Percentiles rank a stretch among this genome's conserved stretches.
Conservation (phyloP, 2,888 invertebrate species). For the Cheilosia variabilis region DNA sequence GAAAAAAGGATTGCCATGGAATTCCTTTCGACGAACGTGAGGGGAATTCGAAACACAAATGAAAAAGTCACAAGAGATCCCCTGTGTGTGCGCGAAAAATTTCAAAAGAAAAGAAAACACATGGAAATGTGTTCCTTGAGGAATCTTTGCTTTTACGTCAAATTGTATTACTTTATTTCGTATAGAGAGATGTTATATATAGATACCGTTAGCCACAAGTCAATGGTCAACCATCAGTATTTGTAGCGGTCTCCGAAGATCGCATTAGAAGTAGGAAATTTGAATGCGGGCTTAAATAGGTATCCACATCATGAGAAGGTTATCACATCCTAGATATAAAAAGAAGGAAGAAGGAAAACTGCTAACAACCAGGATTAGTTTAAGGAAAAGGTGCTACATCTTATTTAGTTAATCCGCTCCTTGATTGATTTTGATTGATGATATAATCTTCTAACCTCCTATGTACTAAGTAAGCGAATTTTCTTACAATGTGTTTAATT, state of each 20-base stretch:
- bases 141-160: not conserved
- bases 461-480: no score
- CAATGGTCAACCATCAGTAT: no score
- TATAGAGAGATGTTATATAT: not conserved
- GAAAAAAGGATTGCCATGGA: slow-evolving; percentile 22
- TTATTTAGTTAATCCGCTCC: no score
- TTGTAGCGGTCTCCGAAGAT: no score
- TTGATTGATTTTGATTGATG: slow-evolving; percentile 46
- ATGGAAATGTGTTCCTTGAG: not conserved
- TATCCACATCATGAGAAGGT: no score
- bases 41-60: slow-evolving; percentile 15
- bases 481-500: no score
- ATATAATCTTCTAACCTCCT: slow-evolving; percentile 3
- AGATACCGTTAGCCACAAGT: not conserved
- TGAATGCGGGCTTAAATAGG: no score
- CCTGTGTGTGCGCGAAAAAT: not conserved
- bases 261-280: no score
- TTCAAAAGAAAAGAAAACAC: no score
- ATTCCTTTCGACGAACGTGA: slow-evolving; percentile 40
- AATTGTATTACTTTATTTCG: not conserved
- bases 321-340: no score
- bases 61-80: no score
- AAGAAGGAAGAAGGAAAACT: not conserved
- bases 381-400: no score
- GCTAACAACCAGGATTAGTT: slow-evolving; percentile 15